Base-by-base conservation (phyloP, 2,888 invertebrate genomes). In the Trissolcus brochymenae region DNA sequence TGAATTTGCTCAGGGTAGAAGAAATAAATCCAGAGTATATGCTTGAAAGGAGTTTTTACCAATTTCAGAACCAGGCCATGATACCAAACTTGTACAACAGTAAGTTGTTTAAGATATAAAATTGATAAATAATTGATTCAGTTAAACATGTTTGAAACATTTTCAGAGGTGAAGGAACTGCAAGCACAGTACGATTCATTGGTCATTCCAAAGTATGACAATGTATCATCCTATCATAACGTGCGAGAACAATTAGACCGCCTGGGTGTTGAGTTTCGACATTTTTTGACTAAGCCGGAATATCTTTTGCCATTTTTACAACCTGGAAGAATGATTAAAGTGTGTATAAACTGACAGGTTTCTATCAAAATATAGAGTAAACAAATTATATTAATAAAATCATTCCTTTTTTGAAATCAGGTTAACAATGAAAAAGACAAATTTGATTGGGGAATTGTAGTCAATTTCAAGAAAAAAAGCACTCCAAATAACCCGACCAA, bases 21-120 rank as follows among this genome's bases (percentile, higher is more conserved):
- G 99, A 98, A 91, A 98, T 99, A 66, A 99, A 99, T 90, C 99
- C 99, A 0, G 98, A 99, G 89, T 99, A 97, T 87, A 99, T 99
- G 98, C 91, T 99, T 86, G 98, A 99, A 87, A 92, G 98, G 78
- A 98, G 98, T 82, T 99, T 99, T 90, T 98, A 94, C 90, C 99
- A 99, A 90, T 99, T 99, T 87, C 99, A 99, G 91, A 99, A 99
- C 90, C 98, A 98, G 90, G 94, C 98, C 0, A 93, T 95, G 14
- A 96, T 99, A 84, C 99, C 99, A 0, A 94, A 94, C 51, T 91
- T 98, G 13, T 94, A 95, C 85, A 94, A 96, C 80, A 93, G 97
- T 96, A 90, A 91, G 93, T 91, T 66, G 0, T 25, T 25, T 4
- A 25, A 25, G 6, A 25, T 25, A 4, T 25, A 25, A 25, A 25